phyloP scores from a whole-genome alignment of 2,113 vertebrate genomes.

The Sinocyclocheilus anophthalmus region DNA sequence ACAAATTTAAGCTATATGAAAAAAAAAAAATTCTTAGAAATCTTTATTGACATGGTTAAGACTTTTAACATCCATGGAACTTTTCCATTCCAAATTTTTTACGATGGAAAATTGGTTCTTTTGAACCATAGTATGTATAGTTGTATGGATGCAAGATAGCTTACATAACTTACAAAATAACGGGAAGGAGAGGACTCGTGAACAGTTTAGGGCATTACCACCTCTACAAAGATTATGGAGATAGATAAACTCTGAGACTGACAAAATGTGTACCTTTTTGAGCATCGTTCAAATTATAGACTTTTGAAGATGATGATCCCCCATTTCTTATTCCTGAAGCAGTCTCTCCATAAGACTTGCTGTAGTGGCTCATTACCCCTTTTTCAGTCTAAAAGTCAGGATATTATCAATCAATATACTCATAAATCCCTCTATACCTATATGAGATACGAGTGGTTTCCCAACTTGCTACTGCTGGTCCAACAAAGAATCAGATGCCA shows the following conservation, averaged over 20 bases:
- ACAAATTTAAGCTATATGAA: neutral
- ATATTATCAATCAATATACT: too few relatives aligned
- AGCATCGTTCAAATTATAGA: constrained; percentile 47
- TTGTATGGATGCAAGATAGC: too few relatives aligned
- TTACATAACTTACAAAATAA: neutral
- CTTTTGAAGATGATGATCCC: constrained; percentile 40
- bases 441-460: too few relatives aligned
- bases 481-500: too few relatives aligned
- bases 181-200: neutral
- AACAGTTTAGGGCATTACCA: constrained; percentile 31
- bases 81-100: neutral
- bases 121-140: neutral
- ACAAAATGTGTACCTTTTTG: constrained; percentile 45
- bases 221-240: constrained; percentile 38
- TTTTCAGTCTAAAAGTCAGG: too few relatives aligned
- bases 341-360: too few relatives aligned
- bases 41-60: neutral
- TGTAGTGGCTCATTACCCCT: too few relatives aligned
- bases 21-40: neutral
- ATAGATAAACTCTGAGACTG: constrained; percentile 45
- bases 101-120: neutral
- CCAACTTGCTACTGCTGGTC: too few relatives aligned
- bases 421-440: too few relatives aligned
- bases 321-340: too few relatives aligned
- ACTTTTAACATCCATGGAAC: neutral